phyloP scores from a whole-genome alignment of 2,888 invertebrate species.

The Caenorhabditis angaria region DNA sequence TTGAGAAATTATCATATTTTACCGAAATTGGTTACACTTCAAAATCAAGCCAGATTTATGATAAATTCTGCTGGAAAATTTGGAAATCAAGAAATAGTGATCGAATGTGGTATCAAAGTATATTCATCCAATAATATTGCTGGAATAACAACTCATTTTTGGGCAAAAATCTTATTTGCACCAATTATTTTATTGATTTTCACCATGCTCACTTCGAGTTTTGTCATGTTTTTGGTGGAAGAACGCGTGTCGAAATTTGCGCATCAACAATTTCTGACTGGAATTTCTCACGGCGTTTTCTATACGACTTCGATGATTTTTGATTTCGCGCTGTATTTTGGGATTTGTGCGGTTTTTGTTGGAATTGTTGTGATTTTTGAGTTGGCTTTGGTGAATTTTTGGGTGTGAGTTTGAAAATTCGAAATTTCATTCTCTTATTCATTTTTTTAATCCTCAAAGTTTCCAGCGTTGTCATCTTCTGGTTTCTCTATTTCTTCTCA shows the following conservation, averaged over 20 bases:
- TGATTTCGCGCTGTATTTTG: conserved; percentile 52
- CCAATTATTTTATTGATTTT: too few species aligned
- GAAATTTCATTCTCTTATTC: too few species aligned
- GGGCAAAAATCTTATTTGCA: conserved; percentile 18
- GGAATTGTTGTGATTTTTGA: conserved; percentile 46
- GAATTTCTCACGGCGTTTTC: conserved; percentile 60
- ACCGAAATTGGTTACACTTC: conserved; percentile 25
- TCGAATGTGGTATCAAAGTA: neutral
- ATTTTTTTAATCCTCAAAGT: too few species aligned
- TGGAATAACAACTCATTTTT: neutral
- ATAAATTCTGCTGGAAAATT: neutral
- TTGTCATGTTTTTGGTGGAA: conserved; percentile 64
- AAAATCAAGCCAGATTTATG: conserved; percentile 19
- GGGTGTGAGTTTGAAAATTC: too few species aligned
- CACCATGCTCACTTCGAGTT: too few species aligned
- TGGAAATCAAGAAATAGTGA: neutral
- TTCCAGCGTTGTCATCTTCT: conserved; percentile 60
- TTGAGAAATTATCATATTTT: conserved; percentile 26
- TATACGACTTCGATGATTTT: conserved; percentile 59
- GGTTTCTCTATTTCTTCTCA: conserved; percentile 62
- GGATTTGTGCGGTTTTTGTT: conserved; percentile 51
- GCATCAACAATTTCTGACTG: conserved; percentile 67
- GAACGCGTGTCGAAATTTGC: conserved; percentile 60
- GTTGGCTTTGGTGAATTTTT: too few species aligned
- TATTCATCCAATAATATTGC: neutral